phyloP scores from a whole-genome alignment of 1,140 invertebrate species.

The Drosophila arizonae region DNA sequence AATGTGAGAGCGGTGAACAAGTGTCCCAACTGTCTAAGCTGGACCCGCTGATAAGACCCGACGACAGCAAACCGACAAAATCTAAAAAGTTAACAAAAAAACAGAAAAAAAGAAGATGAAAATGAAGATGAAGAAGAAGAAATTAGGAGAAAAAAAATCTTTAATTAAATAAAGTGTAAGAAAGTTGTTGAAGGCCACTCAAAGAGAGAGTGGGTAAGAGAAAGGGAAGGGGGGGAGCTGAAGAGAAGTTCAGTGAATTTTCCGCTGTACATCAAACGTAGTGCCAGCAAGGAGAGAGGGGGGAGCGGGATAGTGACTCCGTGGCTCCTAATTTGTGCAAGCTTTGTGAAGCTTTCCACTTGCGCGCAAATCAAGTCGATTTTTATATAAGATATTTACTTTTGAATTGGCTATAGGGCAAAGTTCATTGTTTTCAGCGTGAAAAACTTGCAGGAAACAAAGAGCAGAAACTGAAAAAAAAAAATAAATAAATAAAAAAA shows the following conservation, averaged over 20 bases:
- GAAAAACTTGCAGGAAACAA: slow-evolving; percentile 23
- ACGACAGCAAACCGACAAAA: slow-evolving; percentile 26
- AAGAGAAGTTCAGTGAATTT: slow-evolving; percentile 11
- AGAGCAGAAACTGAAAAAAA: slow-evolving; percentile 13
- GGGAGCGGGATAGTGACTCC: not conserved
- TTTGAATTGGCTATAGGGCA: slow-evolving; percentile 44
- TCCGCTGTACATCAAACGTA: slow-evolving; percentile 35
- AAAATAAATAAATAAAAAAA: slow-evolving; percentile 14
- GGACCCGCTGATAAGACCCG: slow-evolving; percentile 40
- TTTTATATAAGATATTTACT: slow-evolving; percentile 60
- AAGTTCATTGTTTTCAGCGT: slow-evolving; percentile 57
- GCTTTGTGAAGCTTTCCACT: slow-evolving; percentile 12
- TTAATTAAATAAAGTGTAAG: slow-evolving; percentile 80
- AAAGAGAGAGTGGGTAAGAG: slow-evolving; percentile 42
- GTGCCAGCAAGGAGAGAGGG: not conserved
- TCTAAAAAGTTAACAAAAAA: slow-evolving; percentile 40
- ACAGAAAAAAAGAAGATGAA: slow-evolving; percentile 30
- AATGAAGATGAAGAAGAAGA: slow-evolving; percentile 16
- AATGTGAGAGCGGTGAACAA: slow-evolving; percentile 54
- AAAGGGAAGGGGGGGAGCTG: not conserved
- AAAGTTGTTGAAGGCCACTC: slow-evolving; percentile 71
- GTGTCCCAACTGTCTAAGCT: slow-evolving; percentile 69
- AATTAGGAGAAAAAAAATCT: slow-evolving; percentile 58
- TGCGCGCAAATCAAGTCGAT: slow-evolving; percentile 62
- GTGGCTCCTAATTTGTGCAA: slow-evolving; percentile 38